Evolutionary conservation across 2,797 vertebrate species (phyloP).

Genomic region (Chaetophractus vellerosus): DNA sequence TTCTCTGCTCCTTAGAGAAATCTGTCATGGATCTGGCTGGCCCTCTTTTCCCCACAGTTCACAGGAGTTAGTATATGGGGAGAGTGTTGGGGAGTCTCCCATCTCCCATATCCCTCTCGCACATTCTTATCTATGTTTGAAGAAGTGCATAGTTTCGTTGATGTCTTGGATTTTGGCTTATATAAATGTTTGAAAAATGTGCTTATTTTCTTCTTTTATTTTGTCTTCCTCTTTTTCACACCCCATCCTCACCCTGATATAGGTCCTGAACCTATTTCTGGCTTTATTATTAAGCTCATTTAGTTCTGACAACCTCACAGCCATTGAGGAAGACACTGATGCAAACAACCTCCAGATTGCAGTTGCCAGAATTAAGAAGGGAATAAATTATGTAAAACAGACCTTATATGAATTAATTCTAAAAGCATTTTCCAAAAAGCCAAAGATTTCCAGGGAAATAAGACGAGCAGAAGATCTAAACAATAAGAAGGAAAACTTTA

Average conservation of each 20-base stretch:
- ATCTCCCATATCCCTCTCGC: fast-evolving
- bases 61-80: background rate
- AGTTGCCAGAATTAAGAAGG: slow-evolving; percentile 93
- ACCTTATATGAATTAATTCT: slow-evolving; percentile 89
- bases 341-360: slow-evolving; percentile 96
- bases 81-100: fast-evolving
- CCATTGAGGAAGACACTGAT: slow-evolving; percentile 94
- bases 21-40: background rate
- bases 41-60: background rate
- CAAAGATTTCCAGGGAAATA: slow-evolving; percentile 88
- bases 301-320: slow-evolving; percentile 96
- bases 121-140: background rate
- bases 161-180: background rate
- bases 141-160: background rate
- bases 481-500: slow-evolving; percentile 89
- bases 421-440: slow-evolving; percentile 89
- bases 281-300: slow-evolving; percentile 98
- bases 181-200: background rate
- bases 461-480: slow-evolving; percentile 90
- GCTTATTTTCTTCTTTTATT: slow-evolving; percentile 24
- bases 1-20: background rate
- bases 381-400: slow-evolving; percentile 91
- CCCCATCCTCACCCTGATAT: background rate
- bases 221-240: background rate
- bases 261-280: slow-evolving; percentile 98